Conservation (phyloP, 2,888 invertebrate genomes). For the Iphiclides podalirius region DNA sequence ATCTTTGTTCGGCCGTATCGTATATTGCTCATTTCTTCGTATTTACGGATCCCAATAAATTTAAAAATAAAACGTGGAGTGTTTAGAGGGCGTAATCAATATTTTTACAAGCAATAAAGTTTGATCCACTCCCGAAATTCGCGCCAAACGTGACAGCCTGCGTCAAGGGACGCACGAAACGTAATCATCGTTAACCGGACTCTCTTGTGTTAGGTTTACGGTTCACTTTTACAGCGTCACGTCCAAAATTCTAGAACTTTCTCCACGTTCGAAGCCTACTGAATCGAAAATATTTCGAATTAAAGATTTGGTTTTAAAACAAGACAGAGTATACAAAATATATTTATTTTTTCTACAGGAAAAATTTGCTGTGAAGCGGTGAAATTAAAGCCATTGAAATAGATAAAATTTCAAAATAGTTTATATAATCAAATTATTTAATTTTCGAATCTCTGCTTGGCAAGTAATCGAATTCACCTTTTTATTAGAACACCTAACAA, state of each 20-base stretch:
- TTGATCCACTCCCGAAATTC: conserved; percentile 38
- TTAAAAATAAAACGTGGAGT: conserved; percentile 26
- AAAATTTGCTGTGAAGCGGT: too few species aligned
- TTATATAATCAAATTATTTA: too few species aligned
- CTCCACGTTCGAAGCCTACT: not conserved
- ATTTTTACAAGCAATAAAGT: conserved; percentile 55
- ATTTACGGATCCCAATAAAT: conserved; percentile 32
- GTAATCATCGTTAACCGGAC: conserved; percentile 60
- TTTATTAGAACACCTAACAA: too few species aligned
- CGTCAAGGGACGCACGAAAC: conserved; percentile 26
- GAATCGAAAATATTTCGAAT: conserved; percentile 21
- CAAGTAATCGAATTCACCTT: too few species aligned
- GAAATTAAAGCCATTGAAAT: too few species aligned
- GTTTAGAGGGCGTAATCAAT: conserved; percentile 41
- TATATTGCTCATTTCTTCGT: too few species aligned
- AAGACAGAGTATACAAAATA: too few species aligned
- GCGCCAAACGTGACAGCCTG: conserved; percentile 13
- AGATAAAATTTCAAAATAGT: too few species aligned
- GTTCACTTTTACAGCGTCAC: conserved; percentile 27
- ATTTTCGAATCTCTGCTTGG: too few species aligned
- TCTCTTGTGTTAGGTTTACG: conserved; percentile 35
- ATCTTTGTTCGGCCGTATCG: too few species aligned
- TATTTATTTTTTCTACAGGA: too few species aligned
- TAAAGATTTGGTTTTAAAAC: too few species aligned
- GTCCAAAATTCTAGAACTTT: conserved; percentile 1